Base-by-base conservation (phyloP, 37 sponge, comb jelly and placozoan species). In the Ianthella basta region DNA sequence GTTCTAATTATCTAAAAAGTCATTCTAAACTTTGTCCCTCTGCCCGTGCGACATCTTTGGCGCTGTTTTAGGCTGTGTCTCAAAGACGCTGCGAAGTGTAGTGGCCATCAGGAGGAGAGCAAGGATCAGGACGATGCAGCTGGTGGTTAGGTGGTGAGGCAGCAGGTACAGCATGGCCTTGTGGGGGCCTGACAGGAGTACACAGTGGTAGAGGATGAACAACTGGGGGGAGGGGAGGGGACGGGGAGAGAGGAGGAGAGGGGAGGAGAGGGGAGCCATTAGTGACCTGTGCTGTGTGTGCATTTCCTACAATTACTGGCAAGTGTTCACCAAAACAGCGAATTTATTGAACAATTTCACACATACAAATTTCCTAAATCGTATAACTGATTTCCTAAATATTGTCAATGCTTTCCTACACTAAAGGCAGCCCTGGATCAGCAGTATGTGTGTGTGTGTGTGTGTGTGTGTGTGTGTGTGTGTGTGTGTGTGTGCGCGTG, bases 161-260 rank as follows among this genome's bases (percentile, higher is more conserved):
- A 75, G 40, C 1, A 75, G 16, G 78, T 41, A 75, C 38, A 75
- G 54, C 5, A 41, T 12, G 23, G 33, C 24, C 78, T 75, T 75
- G 21, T 75, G 38, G 24, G 37, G 12, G 5, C 78, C 78, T 20
- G 21, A n/a, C 25, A 75, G 25, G 44, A 75, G 37, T 15, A 75
- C 78, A 36, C 44, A 75, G 54, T 75, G 44, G 78, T 75, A 75
- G 54, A 75, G 78, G 25, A 75, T 50, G 40, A 75, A 75, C 25
- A 75, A 24, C 78, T 75, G 78, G 2, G 78, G 37, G 78, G n/a
- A 44, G 78, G 44, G 54, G 54, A 41, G 78, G 78, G 16, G 20
- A 12, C 1, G 40, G 54, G 78, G 54, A 23, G 40, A 19, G 53
- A 75, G 78, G 44, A 44, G 37, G 78, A 3, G 37, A 21, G 78